Percentiles rank a stretch among this genome's conserved stretches.
These are phyloP conservation scores for Onychostruthus taczanowskii DNA, from an alignment of 2,113 vertebrate genomes.

Conservation along the genomic window DNA sequence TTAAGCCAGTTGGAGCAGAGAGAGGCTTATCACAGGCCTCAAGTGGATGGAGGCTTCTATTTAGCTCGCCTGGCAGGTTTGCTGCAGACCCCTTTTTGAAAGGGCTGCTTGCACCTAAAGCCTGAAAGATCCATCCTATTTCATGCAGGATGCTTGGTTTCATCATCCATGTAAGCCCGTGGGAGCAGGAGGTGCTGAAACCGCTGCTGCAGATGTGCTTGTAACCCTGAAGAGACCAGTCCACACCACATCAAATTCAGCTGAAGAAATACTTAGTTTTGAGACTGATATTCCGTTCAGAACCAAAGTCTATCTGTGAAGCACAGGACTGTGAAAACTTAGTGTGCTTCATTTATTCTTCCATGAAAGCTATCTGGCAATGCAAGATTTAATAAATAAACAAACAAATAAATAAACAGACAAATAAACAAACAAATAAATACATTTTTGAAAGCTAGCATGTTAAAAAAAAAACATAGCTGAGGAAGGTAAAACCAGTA, in stretches of 20 bases:
- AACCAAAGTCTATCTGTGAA: not conserved
- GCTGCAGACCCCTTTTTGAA: not conserved
- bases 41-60: not conserved
- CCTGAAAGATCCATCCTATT: not conserved
- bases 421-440: not conserved
- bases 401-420: not conserved
- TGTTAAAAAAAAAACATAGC: fast-evolving
- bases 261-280: not conserved
- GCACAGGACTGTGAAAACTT: not conserved
- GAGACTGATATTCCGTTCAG: not conserved
- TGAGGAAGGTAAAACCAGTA: not conserved
- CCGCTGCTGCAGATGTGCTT: fast-evolving
- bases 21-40: constrained; percentile 12
- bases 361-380: not conserved
- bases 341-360: not conserved
- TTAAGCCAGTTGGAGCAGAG: not conserved
- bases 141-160: not conserved
- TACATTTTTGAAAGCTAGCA: not conserved
- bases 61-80: not conserved
- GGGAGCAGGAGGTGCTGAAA: not conserved
- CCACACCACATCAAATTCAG: not conserved
- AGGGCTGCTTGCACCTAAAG: not conserved
- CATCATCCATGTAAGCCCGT: not conserved
- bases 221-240: not conserved
- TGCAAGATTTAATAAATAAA: not conserved